These are phyloP conservation scores for Thomomys bottae DNA, from an alignment of 2,113 vertebrate species.

Conservation along the genomic window DNA sequence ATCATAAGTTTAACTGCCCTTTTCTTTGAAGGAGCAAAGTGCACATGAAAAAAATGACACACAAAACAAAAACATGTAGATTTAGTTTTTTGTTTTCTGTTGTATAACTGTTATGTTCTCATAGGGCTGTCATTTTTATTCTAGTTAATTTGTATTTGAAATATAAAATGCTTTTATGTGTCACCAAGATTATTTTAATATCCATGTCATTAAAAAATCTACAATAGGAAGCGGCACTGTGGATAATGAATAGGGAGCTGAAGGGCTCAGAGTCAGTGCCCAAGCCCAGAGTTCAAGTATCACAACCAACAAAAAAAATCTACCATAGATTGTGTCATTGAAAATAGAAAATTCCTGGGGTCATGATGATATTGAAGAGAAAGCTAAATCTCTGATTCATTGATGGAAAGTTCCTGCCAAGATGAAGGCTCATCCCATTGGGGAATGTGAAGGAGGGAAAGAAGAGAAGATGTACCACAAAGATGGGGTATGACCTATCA, in stretches of 20 bases:
- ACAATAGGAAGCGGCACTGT: too few species aligned
- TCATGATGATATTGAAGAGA: neutral
- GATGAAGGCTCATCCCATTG: neutral
- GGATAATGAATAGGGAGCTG: too few species aligned
- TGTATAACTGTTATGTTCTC: neutral
- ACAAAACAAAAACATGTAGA: neutral
- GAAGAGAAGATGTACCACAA: neutral
- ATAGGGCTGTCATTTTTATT: neutral
- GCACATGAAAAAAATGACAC: neutral
- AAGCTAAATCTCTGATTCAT: neutral
- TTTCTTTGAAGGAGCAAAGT: slow-evolving; percentile 28
- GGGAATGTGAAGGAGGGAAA: neutral
- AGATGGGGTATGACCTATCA: neutral
- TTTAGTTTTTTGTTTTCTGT: neutral
- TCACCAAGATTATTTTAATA: slow-evolving; percentile 16
- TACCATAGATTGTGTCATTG: neutral
- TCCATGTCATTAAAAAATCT: neutral
- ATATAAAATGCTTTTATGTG: neutral
- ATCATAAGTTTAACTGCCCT: neutral
- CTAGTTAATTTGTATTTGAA: slow-evolving; percentile 31
- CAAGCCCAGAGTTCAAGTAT: too few species aligned
- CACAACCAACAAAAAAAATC: too few species aligned
- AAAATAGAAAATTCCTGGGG: neutral
- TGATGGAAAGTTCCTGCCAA: neutral
- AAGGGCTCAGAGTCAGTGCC: too few species aligned